Base-by-base conservation (phyloP, 2,113 vertebrate genomes). In the Coptodon bakossiorum region DNA sequence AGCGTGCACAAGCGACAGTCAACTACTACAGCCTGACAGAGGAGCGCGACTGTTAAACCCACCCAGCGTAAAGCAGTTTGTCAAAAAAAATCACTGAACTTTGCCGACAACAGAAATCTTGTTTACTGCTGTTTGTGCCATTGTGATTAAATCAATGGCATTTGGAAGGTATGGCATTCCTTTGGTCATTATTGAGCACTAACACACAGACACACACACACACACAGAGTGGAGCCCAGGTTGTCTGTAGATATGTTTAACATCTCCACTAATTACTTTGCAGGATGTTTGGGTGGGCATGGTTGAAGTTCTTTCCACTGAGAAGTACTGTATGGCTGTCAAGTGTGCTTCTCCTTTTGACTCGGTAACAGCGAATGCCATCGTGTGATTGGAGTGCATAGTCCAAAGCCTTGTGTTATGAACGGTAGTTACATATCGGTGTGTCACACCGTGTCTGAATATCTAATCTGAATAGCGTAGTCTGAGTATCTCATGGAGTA, bases 381-480 rank as follows among this genome's bases (percentile, higher is more conserved):
- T 89, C 38, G 57, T 86, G 85, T 84, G 86, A 79, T 56, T 24
- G 73, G 83, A 87, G 92, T 83, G 31, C 61, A 11, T 92, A 81
- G 87, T 91, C 82, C 81, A 36, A 84, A 93, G 90, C 89, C 88
- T 90, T 48, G 92, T 91, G 85, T 93, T 91, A 90, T 94, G 92
- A 94, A 91, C 83, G 53, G 85, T 92, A 88, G 93, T 89, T 92
- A 87, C 94, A 90, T 93, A 92, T 94, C 82, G 53, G 85, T 90
- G 88, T 80, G 80, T 86, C 54, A 13, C 90, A 43, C 88, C 80
- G 38, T 76, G 53, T 91, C 73, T 86, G 81, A 89, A 73, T 91
- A 92, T 94, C 90, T 95, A 94, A 93, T 91, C 91, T 40, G 85
- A 94, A 57, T 93, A 92, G 88, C 76, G 86, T 93, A 91, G 89